Evolutionary conservation across 2,888 invertebrate genomes (phyloP).

Genomic region (Lamellibrachia satsuma): DNA sequence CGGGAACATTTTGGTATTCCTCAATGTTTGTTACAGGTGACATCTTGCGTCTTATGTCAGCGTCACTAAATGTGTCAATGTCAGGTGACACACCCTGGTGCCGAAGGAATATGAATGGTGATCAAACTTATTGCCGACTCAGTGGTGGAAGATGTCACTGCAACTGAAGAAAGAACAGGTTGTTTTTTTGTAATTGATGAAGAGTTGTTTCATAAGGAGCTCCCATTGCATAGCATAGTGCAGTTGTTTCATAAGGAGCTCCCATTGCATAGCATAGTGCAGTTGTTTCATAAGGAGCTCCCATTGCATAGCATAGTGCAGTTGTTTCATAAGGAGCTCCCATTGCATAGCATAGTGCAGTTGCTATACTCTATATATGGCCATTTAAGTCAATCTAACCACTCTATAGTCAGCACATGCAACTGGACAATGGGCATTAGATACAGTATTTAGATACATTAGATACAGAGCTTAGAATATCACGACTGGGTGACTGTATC

Average conservation of each 20-base stretch:
- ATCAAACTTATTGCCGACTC: neutral
- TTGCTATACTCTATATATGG: too few species aligned
- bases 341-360: too few species aligned
- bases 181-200: too few species aligned
- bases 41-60: neutral
- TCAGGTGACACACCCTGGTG: neutral
- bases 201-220: neutral
- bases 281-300: too few species aligned
- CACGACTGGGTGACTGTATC: too few species aligned
- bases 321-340: too few species aligned
- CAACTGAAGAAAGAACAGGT: neutral
- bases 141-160: neutral
- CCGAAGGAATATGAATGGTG: neutral
- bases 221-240: neutral
- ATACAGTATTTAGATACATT: too few species aligned
- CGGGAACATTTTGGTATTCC: neutral
- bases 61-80: neutral
- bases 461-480: too few species aligned
- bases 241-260: neutral
- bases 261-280: neutral
- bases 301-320: too few species aligned
- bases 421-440: too few species aligned
- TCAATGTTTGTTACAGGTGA: neutral
- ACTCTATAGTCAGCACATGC: too few species aligned
- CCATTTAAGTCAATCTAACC: too few species aligned